phyloP scores from a whole-genome alignment of 2,113 vertebrate genomes.

The Dipodomys spectabilis region DNA sequence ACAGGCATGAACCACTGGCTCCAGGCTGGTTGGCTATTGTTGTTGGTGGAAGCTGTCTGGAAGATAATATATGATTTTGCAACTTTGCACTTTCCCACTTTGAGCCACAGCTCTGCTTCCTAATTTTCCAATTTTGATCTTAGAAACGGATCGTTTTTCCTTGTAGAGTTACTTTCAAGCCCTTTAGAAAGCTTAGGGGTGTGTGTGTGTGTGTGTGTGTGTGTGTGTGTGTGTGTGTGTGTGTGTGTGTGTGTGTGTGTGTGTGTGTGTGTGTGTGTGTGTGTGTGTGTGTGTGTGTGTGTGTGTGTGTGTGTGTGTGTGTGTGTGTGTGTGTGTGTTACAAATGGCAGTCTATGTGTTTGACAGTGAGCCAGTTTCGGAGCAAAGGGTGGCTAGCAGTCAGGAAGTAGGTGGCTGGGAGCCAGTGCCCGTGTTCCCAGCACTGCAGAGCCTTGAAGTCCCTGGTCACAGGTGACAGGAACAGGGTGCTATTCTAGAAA shows the following conservation, averaged over 20 bases:
- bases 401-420: neutral
- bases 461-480: neutral
- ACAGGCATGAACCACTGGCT: too few species aligned
- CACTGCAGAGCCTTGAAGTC: neutral
- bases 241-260: neutral
- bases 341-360: neutral
- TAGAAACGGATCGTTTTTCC: conserved; percentile 25
- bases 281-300: too few species aligned
- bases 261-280: neutral
- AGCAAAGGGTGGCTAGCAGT: neutral
- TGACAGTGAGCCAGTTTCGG: neutral
- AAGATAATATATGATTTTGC: conserved; percentile 15
- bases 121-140: neutral
- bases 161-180: neutral
- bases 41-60: neutral
- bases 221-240: neutral
- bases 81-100: too few species aligned
- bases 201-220: too few species aligned
- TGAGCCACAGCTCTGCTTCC: too few species aligned
- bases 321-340: neutral
- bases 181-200: conserved; percentile 4
- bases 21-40: neutral
- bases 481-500: conserved; percentile 14
- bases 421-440: neutral
- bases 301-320: too few species aligned